phyloP scores from a whole-genome alignment of 2,797 vertebrate species.

The Neosilurus mollespiculum region DNA sequence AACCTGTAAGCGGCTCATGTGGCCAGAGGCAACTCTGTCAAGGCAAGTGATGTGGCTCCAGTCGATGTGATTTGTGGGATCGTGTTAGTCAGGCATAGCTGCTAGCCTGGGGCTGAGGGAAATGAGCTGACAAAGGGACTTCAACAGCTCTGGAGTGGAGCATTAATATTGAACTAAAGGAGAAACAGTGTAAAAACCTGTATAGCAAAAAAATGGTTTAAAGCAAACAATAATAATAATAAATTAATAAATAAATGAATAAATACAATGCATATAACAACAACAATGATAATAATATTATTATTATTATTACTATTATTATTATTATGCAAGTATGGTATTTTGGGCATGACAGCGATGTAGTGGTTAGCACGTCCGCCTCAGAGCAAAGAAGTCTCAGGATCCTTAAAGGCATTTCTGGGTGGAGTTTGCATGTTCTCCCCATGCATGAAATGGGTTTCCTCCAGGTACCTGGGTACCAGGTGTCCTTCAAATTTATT shows the following conservation, averaged over 20 bases:
- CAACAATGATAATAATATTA: background rate
- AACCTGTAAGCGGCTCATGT: constrained; percentile 11
- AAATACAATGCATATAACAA: background rate
- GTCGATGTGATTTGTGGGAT: constrained; percentile 48
- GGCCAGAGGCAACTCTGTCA: constrained; percentile 12
- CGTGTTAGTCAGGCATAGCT: constrained; percentile 43
- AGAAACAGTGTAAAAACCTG: background rate
- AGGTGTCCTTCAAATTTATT: too few species aligned
- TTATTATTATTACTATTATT: too few species aligned
- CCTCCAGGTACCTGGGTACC: too few species aligned
- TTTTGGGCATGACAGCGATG: too few species aligned
- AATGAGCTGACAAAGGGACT: background rate
- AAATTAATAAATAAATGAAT: background rate
- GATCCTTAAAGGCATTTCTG: too few species aligned
- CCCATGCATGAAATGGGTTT: too few species aligned
- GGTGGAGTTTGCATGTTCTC: too few species aligned
- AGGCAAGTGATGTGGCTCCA: constrained; percentile 33
- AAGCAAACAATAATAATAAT: too few species aligned
- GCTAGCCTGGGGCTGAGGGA: constrained; percentile 14
- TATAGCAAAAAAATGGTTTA: background rate
- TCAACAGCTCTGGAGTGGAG: background rate
- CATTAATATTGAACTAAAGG: background rate
- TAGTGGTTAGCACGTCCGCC: too few species aligned
- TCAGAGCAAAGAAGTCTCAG: too few species aligned
- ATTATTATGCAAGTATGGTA: too few species aligned